Percentiles rank a stretch among this genome's conserved stretches.
Conservation (phyloP, 2,113 vertebrate species). For the Ifrita kowaldi region DNA sequence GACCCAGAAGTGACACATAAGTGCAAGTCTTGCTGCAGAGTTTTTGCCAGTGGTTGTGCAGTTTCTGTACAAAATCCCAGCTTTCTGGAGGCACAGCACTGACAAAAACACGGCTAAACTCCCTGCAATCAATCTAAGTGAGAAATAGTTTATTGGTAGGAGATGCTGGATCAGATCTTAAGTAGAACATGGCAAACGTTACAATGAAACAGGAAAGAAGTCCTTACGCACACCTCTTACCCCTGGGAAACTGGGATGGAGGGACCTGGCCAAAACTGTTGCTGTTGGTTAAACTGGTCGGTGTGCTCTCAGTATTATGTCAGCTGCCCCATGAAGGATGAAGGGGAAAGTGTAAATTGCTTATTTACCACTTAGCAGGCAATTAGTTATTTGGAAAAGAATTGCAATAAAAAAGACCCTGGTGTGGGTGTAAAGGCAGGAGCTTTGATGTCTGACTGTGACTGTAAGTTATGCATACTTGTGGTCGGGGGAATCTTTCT, state of each 20-base stretch:
- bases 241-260: background rate
- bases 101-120: background rate
- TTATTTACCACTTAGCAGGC: background rate
- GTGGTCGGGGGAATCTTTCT: background rate
- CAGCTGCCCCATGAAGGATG: background rate
- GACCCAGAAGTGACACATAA: background rate
- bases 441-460: conserved; percentile 14
- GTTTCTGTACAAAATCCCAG: background rate
- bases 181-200: background rate
- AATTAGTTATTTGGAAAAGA: background rate
- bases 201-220: background rate
- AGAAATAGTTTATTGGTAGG: background rate
- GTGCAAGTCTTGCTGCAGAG: background rate
- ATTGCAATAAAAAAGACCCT: background rate
- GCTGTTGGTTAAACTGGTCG: background rate
- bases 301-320: background rate
- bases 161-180: background rate
- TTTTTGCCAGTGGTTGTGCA: background rate
- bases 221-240: rapidly evolving
- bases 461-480: background rate
- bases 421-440: background rate
- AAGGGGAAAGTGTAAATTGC: background rate
- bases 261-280: background rate
- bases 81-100: background rate
- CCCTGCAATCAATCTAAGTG: background rate